phyloP scores from a whole-genome alignment of 2,888 invertebrate species.

The Oscheius sp. region DNA sequence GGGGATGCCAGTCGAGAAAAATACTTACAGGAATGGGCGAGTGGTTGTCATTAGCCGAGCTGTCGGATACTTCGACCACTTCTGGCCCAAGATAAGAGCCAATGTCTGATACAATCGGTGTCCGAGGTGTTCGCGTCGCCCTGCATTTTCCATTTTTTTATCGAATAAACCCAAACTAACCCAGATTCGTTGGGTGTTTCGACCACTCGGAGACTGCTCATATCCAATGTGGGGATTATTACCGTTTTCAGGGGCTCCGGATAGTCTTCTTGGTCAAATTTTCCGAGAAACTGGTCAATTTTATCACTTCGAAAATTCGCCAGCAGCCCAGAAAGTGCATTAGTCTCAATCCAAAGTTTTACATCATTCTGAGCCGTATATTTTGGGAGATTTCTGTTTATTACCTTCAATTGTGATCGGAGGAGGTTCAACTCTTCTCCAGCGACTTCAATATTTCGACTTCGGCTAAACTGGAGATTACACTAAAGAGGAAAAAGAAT shows the following conservation, averaged over 20 bases:
- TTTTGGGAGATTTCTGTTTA: no score
- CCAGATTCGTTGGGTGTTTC: neutral
- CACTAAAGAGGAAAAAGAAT: neutral
- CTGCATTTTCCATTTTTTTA: neutral
- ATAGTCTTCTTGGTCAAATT: neutral
- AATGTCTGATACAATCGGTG: slow-evolving; percentile 1
- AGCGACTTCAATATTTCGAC: neutral
- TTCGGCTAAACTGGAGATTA: neutral
- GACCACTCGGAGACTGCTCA: slow-evolving; percentile 2
- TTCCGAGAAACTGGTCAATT: neutral
- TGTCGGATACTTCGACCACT: slow-evolving; percentile 25
- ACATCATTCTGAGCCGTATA: neutral
- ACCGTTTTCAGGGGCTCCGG: neutral
- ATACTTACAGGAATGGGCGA: neutral
- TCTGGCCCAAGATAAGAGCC: neutral
- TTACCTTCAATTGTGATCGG: neutral
- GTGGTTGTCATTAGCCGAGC: slow-evolving; percentile 13
- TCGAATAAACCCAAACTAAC: no score
- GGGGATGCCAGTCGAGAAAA: no score
- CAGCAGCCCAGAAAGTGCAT: neutral
- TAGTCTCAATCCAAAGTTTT: neutral
- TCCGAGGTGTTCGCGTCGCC: neutral
- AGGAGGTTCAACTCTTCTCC: neutral
- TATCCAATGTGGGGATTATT: slow-evolving; percentile 17
- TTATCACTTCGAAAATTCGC: neutral